Percentiles rank a stretch among this genome's conserved stretches.
phyloP scores from a whole-genome alignment of 2,888 invertebrate species.

The Rhaphigaster nebulosa region DNA sequence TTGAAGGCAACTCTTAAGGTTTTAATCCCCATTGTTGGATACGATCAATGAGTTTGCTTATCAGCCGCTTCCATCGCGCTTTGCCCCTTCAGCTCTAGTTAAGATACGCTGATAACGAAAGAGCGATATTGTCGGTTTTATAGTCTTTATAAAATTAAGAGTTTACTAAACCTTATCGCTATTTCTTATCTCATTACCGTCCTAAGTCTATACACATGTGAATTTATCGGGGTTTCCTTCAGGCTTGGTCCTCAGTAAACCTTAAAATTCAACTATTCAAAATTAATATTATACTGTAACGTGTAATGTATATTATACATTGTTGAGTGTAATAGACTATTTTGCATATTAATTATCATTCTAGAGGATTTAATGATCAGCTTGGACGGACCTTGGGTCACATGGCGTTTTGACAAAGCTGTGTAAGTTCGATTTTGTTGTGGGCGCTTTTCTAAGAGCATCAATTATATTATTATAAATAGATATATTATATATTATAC shows the following conservation, averaged over 20 bases:
- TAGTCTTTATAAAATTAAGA: slow-evolving; percentile 23
- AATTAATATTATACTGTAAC: background rate
- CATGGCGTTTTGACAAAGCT: background rate
- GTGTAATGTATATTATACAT: background rate
- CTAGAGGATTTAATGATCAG: background rate
- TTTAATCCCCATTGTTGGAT: slow-evolving; percentile 8
- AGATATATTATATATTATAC: no score
- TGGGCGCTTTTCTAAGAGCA: no score
- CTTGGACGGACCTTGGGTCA: background rate
- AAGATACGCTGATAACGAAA: background rate
- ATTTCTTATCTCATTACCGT: background rate
- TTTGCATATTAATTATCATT: background rate
- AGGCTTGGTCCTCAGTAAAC: background rate
- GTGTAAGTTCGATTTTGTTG: background rate
- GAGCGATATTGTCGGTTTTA: slow-evolving; percentile 25
- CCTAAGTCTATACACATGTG: slow-evolving; percentile 24
- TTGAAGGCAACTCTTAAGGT: slow-evolving; percentile 25
- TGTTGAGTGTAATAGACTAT: background rate
- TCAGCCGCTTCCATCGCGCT: background rate
- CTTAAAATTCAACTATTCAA: background rate
- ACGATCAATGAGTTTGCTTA: slow-evolving; percentile 29
- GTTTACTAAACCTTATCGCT: slow-evolving; percentile 26
- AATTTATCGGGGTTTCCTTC: background rate
- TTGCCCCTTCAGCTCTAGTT: background rate
- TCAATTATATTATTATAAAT: no score